Base-by-base conservation (phyloP, 2,113 vertebrate genomes). In the Oceanodroma tethys region DNA sequence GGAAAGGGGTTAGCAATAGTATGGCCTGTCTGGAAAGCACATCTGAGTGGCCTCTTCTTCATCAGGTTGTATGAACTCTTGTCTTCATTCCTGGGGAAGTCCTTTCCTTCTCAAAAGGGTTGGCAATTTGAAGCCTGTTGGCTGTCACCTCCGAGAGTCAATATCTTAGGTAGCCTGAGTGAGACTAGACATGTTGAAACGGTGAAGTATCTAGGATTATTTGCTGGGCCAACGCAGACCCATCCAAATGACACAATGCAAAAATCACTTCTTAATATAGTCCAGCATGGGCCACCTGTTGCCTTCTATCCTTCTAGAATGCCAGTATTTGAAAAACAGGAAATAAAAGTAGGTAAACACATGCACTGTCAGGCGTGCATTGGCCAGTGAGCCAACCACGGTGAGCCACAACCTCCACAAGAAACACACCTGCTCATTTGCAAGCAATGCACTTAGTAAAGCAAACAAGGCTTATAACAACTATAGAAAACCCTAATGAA, bases 161-260 rank as follows among this genome's bases (percentile, higher is more conserved):
- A 0, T 36, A 79, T 20, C 7, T 40, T 10, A 56, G 17, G 48
- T 3, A 66, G 18, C 0, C 1, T 9, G 5, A 48, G 13, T 1
- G 8, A 83, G 21, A 30, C 25, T 34, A 60, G 29, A 65, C 40
- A 58, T 30, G 34, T 4, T 40, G 62, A 60, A 63, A 76, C 1
- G 3, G 14, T 56, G 36, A 65, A 16, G 2, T 34, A 60, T 9
- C 7, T 8, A 36, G 9, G 48, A 58, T 30, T 26, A 12, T 58
- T 19, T 70, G 1, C 48, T 58, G 18, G 23, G 47, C 18, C 8
- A 60, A 1, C 21, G 23, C 11, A 65, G 27, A 78, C 17, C 21
- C 14, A 40, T 29, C 34, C 21, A 68, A 83, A 40, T 15, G 12
- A 23, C 26, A 72, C 20, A 71, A n/a, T 8, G 27, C 22, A 63